Evolutionary conservation across 2,888 invertebrate species (phyloP).

Genomic region (Clusia tigrina): DNA sequence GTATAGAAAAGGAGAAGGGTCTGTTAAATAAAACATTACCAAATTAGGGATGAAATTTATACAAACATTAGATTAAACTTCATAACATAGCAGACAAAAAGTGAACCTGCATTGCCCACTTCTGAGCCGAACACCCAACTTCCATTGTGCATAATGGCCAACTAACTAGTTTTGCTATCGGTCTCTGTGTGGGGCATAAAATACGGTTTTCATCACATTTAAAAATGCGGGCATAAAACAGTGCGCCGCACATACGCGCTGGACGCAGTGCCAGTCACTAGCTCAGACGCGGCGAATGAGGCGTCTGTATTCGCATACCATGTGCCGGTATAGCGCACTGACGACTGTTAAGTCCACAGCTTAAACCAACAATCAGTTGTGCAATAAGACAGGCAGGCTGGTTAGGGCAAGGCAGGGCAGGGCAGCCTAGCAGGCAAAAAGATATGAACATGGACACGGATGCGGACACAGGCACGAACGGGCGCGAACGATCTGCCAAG

Average conservation of each 20-base stretch:
- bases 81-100: too few relatives aligned
- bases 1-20: too few relatives aligned
- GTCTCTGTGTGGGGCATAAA: background rate
- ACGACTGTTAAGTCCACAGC: conserved; percentile 7
- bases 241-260: conserved; percentile 10
- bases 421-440: too few relatives aligned
- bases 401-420: background rate
- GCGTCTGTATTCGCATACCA: background rate
- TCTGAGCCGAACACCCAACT: too few relatives aligned
- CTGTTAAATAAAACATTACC: too few relatives aligned
- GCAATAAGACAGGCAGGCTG: conserved; percentile 12
- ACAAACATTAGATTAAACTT: too few relatives aligned
- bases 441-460: background rate
- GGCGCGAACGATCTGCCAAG: background rate
- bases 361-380: conserved; percentile 15
- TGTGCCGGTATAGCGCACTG: background rate
- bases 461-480: background rate
- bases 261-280: conserved; percentile 39
- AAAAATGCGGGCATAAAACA: background rate
- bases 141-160: conserved; percentile 2
- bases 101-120: too few relatives aligned
- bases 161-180: background rate
- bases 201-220: conserved; percentile 5
- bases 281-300: conserved; percentile 16
- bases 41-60: too few relatives aligned